phyloP scores from a whole-genome alignment of 2,113 vertebrate species.

The Sylvietta virens region DNA sequence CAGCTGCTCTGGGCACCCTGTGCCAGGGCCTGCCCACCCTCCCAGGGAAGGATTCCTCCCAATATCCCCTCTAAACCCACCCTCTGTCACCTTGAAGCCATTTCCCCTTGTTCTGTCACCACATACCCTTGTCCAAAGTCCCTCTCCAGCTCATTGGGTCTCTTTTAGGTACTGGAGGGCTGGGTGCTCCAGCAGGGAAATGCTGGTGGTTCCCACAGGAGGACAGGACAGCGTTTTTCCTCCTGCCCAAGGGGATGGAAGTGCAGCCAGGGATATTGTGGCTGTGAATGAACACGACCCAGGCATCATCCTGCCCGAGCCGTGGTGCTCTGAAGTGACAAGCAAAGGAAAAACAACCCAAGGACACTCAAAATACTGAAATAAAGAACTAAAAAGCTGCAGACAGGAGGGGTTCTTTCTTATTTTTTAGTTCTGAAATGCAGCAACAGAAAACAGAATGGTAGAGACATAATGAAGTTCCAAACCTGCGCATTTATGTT shows the following conservation, averaged over 20 bases:
- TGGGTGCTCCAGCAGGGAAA: background rate
- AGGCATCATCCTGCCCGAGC: background rate
- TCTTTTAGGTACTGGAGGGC: background rate
- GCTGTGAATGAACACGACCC: background rate
- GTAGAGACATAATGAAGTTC: background rate
- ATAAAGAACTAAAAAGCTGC: background rate
- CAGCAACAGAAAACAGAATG: background rate
- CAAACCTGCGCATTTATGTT: background rate
- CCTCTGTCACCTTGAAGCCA: background rate
- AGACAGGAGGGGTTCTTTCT: background rate
- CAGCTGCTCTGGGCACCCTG: background rate
- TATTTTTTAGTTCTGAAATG: background rate
- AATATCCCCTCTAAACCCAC: background rate
- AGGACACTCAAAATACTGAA: background rate
- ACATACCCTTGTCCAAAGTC: background rate
- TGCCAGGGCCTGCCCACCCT: background rate
- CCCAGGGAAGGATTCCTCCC: rapidly evolving
- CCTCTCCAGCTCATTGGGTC: background rate
- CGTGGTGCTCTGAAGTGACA: background rate
- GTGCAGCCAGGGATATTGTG: background rate
- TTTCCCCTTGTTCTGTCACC: background rate
- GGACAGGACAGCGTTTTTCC: background rate
- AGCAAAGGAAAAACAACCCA: background rate
- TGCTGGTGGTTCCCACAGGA: background rate
- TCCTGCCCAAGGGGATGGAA: background rate